Evolutionary conservation across 1,140 invertebrate genomes (phyloP).

Genomic region (Panulirus ornatus): DNA sequence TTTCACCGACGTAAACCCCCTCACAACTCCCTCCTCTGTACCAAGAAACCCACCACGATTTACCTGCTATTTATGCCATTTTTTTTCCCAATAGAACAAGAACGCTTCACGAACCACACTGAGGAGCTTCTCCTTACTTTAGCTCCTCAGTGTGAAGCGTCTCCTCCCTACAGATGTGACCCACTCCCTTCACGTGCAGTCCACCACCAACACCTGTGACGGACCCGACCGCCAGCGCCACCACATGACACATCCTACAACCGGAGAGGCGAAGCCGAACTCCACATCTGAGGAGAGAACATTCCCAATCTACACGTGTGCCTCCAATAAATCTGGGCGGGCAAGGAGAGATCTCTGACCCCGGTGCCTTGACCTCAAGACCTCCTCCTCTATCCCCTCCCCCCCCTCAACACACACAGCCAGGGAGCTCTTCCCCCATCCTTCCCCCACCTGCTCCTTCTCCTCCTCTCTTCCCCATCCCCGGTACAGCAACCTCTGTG

Average conservation of each 20-base stretch:
- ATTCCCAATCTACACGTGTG: constrained; percentile 7
- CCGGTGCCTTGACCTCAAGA: background rate
- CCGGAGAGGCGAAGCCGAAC: background rate
- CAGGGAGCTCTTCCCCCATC: background rate
- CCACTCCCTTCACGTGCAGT: too few relatives aligned
- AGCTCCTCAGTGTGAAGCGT: too few relatives aligned
- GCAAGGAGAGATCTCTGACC: background rate
- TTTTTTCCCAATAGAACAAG: too few relatives aligned
- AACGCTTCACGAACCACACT: too few relatives aligned
- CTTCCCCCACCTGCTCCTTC: background rate
- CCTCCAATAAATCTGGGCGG: constrained; percentile 13
- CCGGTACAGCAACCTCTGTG: background rate
- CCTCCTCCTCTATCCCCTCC: too few relatives aligned
- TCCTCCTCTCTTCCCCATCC: background rate
- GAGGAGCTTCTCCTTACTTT: too few relatives aligned
- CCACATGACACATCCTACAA: background rate
- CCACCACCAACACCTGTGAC: too few relatives aligned
- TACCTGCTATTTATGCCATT: too few relatives aligned
- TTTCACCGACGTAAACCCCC: background rate
- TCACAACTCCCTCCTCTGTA: background rate
- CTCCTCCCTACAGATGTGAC: too few relatives aligned
- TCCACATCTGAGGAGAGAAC: constrained; percentile 8
- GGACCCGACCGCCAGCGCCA: background rate
- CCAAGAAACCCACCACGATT: too few relatives aligned
- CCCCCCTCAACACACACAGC: background rate